Evolutionary conservation across 30 jellyfish, hydroid and myxozoan species (phyloP), one percentile per base, ranked within the genome.

Genomic region (Mastigias papua): DNA sequence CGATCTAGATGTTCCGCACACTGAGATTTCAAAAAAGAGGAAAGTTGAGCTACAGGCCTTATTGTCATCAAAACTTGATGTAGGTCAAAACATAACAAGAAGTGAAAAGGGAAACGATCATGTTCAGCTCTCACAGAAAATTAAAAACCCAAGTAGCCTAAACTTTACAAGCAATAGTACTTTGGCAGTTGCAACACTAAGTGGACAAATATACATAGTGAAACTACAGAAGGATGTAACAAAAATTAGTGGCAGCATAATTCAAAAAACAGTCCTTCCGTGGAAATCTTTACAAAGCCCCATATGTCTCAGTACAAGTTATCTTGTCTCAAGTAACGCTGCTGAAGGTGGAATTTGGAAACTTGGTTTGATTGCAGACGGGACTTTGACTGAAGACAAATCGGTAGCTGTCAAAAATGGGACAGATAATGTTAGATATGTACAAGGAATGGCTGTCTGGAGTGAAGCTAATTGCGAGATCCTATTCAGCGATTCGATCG

Each of bases 41-140:
- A 75, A 75, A 75, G 76, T 61, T 76, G 76, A 76, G 42, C 87
- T 76, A 23, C 87, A 46, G 75, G 42, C 51, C 58, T 48, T 49
- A 54, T 54, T 76, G 48, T 76, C 87, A 25, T 76, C 87, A 51
- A 76, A 76, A 58, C 75, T 76, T 51, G 60, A 76, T 54, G 75
- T 27, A 76, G 51, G 51, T 49, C 87, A 54, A 48, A 19, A 49
- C 1, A 26, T 23, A 60, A 48, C 35, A 54, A 71, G 74, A 22
- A 54, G 76, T 76, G 20, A 58, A 48, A 76, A 76, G 37, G 76
- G 57, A 48, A 76, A 48, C 46, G 74, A 54, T 32, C 76, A 49
- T 30, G 26, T 76, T 76, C 76, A 48, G 51, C 87, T 76, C 76
- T 26, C 87, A 76, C 74, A 48, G 74, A 76, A 49, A 76, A 76